A percentile compares a stretch with the other conserved stretches of the same genome.
Evolutionary conservation across 2,797 vertebrate genomes (phyloP).

Genomic region (Staurois parvus): DNA sequence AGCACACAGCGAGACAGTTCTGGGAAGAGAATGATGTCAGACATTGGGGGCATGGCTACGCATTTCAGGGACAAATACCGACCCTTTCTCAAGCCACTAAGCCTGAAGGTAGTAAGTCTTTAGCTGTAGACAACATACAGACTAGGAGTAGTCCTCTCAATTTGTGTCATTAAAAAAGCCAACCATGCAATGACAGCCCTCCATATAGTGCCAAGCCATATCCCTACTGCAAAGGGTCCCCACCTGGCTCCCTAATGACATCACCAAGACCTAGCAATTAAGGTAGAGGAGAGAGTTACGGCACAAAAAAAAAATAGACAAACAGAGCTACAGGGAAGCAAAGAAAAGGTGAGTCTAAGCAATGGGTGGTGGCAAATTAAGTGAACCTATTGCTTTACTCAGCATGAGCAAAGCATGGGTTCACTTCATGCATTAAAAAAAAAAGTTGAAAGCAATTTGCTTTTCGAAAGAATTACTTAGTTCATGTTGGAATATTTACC

Average conservation of each 20-base stretch:
- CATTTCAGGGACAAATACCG: no score
- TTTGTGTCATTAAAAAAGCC: background rate
- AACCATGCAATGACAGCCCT: background rate
- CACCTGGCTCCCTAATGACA: background rate
- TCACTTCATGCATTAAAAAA: background rate
- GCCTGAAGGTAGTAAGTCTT: no score
- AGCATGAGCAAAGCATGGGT: background rate
- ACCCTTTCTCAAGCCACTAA: no score
- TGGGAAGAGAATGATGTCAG: no score
- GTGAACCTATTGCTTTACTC: no score
- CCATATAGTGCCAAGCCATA: background rate
- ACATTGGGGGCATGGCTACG: no score
- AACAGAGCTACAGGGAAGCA: background rate
- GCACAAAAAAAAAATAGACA: no score
- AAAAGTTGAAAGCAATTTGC: background rate
- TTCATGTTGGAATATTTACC: conserved; percentile 37
- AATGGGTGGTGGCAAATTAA: background rate
- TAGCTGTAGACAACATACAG: background rate
- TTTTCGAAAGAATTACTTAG: conserved; percentile 27
- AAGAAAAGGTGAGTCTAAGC: background rate
- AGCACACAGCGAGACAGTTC: no score
- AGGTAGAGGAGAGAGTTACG: background rate
- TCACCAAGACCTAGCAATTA: background rate
- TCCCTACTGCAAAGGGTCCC: background rate
- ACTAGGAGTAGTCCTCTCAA: background rate